A percentile compares a stretch with the other conserved stretches of the same genome.
Evolutionary conservation across 1,140 invertebrate genomes (phyloP).

Genomic region (Mercenaria mercenaria): DNA sequence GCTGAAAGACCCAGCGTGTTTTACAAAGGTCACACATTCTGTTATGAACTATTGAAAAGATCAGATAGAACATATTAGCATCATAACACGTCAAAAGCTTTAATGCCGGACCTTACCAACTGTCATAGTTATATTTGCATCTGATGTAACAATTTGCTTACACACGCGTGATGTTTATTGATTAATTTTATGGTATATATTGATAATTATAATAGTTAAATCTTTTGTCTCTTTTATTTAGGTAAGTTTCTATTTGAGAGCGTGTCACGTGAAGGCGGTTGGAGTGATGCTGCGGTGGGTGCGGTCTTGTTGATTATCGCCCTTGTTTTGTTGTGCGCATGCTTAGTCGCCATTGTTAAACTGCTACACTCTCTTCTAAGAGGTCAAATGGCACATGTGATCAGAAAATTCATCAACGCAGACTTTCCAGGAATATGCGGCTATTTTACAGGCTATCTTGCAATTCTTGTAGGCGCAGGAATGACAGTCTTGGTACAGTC

Average conservation of each 20-base stretch:
- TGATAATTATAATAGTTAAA: too few species aligned
- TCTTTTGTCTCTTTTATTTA: constrained; percentile 62
- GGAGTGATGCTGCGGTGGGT: constrained; percentile 86
- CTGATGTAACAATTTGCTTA: too few species aligned
- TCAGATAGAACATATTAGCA: too few species aligned
- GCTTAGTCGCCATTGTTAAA: constrained; percentile 89
- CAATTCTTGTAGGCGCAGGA: constrained; percentile 87
- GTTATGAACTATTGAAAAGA: too few species aligned
- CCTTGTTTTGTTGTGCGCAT: constrained; percentile 87
- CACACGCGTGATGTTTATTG: too few species aligned
- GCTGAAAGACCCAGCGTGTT: too few species aligned
- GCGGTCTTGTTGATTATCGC: constrained; percentile 86
- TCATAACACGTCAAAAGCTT: too few species aligned
- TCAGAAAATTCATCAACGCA: constrained; percentile 88
- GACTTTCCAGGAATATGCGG: constrained; percentile 86
- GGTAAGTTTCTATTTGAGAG: constrained; percentile 76
- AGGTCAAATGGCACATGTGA: constrained; percentile 86
- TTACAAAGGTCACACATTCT: too few species aligned
- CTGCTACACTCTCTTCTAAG: constrained; percentile 86
- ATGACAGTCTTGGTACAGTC: constrained; percentile 89
- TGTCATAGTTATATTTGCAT: too few species aligned
- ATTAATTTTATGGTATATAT: too few species aligned
- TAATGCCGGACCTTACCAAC: too few species aligned
- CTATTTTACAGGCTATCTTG: constrained; percentile 87
- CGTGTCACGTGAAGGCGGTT: constrained; percentile 64